Percentiles rank a stretch among this genome's conserved stretches.
Conservation (phyloP, 2,888 invertebrate genomes). For the Globia sparganii region DNA sequence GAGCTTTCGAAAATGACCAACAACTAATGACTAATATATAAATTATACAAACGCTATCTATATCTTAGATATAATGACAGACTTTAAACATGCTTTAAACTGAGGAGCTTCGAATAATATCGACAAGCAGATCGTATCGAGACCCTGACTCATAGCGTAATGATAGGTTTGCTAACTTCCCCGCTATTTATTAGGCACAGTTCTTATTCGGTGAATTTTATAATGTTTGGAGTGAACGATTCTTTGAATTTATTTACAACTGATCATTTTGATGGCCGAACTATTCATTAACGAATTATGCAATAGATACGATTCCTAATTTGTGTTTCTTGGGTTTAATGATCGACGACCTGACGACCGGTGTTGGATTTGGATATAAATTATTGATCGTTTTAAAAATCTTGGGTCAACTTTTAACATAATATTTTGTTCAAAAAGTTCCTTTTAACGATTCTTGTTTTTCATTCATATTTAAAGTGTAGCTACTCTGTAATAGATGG, state of each 20-base stretch:
- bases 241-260: constrained; percentile 73
- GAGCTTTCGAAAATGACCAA: constrained; percentile 60
- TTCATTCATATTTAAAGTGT: background rate
- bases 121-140: constrained; percentile 73
- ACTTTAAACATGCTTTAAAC: constrained; percentile 70
- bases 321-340: constrained; percentile 46
- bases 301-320: constrained; percentile 57
- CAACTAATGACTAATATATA: constrained; percentile 65
- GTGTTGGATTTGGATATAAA: background rate
- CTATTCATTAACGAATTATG: constrained; percentile 67
- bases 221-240: constrained; percentile 69
- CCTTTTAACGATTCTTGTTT: background rate
- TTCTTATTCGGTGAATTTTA: constrained; percentile 79
- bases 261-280: constrained; percentile 66
- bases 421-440: background rate
- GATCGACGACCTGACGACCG: constrained; percentile 15
- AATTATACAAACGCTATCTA: constrained; percentile 67
- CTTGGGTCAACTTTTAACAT: background rate
- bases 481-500: constrained; percentile 4
- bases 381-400: constrained; percentile 6
- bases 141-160: constrained; percentile 80
- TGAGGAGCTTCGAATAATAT: constrained; percentile 64
- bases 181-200: constrained; percentile 78
- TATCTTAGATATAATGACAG: constrained; percentile 71
- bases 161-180: constrained; percentile 78